Base-by-base conservation (phyloP, 2,113 vertebrate genomes). In the Lycocorax pyrrhopterus region DNA sequence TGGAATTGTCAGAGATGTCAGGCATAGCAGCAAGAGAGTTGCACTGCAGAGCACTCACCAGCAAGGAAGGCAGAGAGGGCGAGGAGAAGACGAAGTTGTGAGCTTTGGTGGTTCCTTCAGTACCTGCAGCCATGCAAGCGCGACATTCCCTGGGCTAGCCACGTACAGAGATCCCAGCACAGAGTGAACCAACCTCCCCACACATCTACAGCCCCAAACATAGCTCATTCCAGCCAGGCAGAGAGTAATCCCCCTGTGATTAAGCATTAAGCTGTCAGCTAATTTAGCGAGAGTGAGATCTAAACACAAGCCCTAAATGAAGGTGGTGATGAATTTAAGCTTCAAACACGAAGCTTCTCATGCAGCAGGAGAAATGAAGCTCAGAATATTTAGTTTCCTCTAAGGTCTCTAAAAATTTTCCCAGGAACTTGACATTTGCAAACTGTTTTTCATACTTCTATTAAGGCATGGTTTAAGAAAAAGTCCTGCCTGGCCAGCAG, bases 91-190 rank as follows among this genome's bases (percentile, higher is more conserved):
- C 0, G 0, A 84, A 71, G 35, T 26, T 26, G 27, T 46, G 56
- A 88, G 67, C 17, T 7, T 29, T 35, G 23, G 9, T 55, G 22
- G 18, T 26, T 76, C 43, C 37, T 83, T 71, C 56, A 23, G 77
- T 17, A 76, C 37, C 52, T 72, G 59, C 52, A 56, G 35, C 80
- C 33, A 11, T 12, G 30, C 41, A 87, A 37, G 33, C 0, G 0
- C 58, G 68, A 53, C 47, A 27, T 67, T 71, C 46, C 26, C 44
- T 43, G 55, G 35, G 71, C 51, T 58, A 35, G 39, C 30, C 49
- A 49, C 0, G 0, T 35, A 47, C 1, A 3, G 47, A 77, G 63
- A 83, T 51, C 39, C 43, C 59, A 78, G 75, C 21, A 49, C 58
- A 93, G 33, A 27, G 19, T 37, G n/a, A 80, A 35, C 52, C 56